Base-by-base conservation (phyloP, 2,797 vertebrate genomes). In the Coregonus sp. region DNA sequence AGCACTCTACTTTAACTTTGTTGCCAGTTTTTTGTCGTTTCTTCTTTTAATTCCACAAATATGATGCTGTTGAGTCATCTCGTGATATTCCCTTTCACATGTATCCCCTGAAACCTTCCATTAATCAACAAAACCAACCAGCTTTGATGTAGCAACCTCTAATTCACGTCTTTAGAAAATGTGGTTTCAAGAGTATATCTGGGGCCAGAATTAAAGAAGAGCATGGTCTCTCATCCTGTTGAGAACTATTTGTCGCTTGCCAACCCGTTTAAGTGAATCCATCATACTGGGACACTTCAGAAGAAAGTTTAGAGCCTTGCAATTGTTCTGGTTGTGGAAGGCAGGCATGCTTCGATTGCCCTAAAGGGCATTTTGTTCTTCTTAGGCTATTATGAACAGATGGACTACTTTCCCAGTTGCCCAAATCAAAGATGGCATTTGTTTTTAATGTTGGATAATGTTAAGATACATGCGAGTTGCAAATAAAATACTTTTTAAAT, bases 321-420 rank as follows among this genome's bases (percentile, higher is more conserved):
- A 87, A 80, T 79, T 83, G 84, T 85, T 89, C 75, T 89, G 76
- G 83, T 89, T 78, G 79, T 89, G 84, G 82, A 89, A 90, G 75
- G 79, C 74, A 87, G 81, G 76, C 77, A 1, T 84, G 85, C 81
- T 86, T 81, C 83, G 88, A 90, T 88, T 90, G 90, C 87, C 89
- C 87, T 84, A 67, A 86, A 87, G 88, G 84, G 74, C 70, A 68
- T 91, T 93, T 91, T 91, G 90, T 93, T 93, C 89, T 87, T 85
- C 81, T 89, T 84, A 79, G 78, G 82, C 81, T 89, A 93, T 93
- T 92, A 89, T 86, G 86, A 93, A 89, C 92, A 94, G 87, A 92
- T 94, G 91, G 89, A 83, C 82, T 80, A 91, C 80, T 86, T 90
- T 87, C 80, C 86, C 83, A 69, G 74, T 84, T 59, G 52, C 40